These are phyloP conservation scores for Macquaria australasica DNA, from an alignment of 2,113 vertebrate genomes.

Conservation along the genomic window DNA sequence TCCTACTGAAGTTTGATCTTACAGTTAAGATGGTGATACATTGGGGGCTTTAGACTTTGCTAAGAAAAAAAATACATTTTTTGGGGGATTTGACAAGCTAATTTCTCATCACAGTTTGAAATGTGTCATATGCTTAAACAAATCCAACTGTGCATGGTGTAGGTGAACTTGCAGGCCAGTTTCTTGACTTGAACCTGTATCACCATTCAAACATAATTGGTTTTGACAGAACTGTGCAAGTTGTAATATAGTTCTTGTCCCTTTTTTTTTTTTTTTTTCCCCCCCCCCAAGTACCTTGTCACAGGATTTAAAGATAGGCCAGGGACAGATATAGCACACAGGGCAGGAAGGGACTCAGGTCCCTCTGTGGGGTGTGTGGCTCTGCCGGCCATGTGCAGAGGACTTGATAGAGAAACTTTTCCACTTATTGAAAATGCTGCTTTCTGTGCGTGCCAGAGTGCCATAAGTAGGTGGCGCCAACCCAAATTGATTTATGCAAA, in stretches of 20 bases:
- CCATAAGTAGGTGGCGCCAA: constrained; percentile 33
- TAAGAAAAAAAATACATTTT: neutral
- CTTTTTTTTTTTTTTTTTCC: neutral
- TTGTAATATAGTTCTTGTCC: constrained; percentile 10
- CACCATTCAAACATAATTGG: neutral
- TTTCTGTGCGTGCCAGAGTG: constrained; percentile 33
- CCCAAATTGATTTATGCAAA: constrained; percentile 43
- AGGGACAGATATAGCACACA: constrained; percentile 61
- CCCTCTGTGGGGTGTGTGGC: constrained; percentile 50
- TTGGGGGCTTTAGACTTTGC: neutral
- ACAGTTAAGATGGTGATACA: neutral
- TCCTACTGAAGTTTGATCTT: too few relatives aligned
- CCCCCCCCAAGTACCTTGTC: constrained; percentile 6
- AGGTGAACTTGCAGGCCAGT: neutral
- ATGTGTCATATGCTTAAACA: neutral
- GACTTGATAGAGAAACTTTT: constrained; percentile 40
- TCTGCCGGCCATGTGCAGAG: constrained; percentile 53
- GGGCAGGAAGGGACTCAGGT: constrained; percentile 37
- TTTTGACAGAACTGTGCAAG: constrained; percentile 26
- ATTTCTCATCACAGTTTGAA: neutral
- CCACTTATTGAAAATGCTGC: constrained; percentile 33
- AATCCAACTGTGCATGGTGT: neutral
- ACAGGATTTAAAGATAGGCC: constrained; percentile 57
- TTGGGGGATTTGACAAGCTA: too few relatives aligned
- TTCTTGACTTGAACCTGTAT: neutral